These are phyloP conservation scores for Palythoa heliodiscus DNA, from an alignment of 92 coral and sea anemone species.

Conservation along the genomic window DNA sequence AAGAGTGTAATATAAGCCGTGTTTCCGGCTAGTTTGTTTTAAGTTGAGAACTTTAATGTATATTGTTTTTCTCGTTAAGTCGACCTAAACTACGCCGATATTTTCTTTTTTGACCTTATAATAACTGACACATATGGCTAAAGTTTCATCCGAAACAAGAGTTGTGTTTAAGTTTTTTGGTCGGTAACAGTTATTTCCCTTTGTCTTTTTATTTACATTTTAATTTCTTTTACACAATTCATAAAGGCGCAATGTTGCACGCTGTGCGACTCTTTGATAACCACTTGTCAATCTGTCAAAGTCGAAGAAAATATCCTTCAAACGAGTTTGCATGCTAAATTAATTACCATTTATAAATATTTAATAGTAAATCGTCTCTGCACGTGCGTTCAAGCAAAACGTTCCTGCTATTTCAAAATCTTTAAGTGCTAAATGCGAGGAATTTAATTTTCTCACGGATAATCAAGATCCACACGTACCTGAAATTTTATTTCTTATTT, in stretches of 20 bases:
- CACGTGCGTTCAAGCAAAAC: slow-evolving; percentile 59
- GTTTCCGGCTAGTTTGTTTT: slow-evolving; percentile 86
- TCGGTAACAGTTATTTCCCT: slow-evolving; percentile 46
- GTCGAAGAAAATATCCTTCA: slow-evolving; percentile 47
- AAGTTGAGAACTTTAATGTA: slow-evolving; percentile 72
- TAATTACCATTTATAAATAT: slow-evolving; percentile 64
- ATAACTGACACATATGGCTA: slow-evolving; percentile 30
- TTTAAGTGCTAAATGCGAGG: neutral
- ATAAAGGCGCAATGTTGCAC: slow-evolving; percentile 52
- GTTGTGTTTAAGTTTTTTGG: slow-evolving; percentile 13
- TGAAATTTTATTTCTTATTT: neutral
- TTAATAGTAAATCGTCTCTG: slow-evolving; percentile 53
- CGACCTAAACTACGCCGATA: slow-evolving; percentile 28
- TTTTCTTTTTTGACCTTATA: slow-evolving; percentile 5
- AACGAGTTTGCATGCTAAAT: slow-evolving; percentile 64
- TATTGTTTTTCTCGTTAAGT: slow-evolving; percentile 61
- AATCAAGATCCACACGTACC: no score
- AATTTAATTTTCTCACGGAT: neutral
- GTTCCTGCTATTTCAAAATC: slow-evolving; percentile 13
- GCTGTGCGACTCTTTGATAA: slow-evolving; percentile 29
- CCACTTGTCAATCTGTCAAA: slow-evolving; percentile 50
- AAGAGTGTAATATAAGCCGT: slow-evolving; percentile 74
- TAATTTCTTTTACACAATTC: slow-evolving; percentile 83
- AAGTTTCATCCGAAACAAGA: slow-evolving; percentile 45
- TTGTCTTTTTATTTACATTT: slow-evolving; percentile 63